These are phyloP conservation scores for Synanceia verrucosa DNA, from an alignment of 2,797 vertebrate genomes.

Conservation along the genomic window DNA sequence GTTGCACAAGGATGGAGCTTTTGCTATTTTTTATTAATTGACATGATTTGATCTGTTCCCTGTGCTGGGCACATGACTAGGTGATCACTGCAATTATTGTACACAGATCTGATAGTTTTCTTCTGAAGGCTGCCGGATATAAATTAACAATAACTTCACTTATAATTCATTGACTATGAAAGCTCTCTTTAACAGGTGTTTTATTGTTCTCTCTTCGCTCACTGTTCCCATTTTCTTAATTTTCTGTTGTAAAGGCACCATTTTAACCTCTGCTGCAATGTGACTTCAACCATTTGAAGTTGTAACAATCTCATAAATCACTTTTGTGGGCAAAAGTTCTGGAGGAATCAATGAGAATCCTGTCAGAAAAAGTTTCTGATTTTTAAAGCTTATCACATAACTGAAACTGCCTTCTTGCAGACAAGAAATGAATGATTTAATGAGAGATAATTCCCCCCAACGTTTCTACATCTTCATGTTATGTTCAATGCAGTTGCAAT, in stretches of 20 bases:
- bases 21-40: neutral
- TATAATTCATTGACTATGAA: neutral
- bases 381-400: neutral
- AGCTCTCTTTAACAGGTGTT: neutral
- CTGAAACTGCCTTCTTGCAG: neutral
- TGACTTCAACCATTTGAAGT: neutral
- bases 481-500: neutral
- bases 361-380: neutral
- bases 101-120: neutral
- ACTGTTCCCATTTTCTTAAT: neutral
- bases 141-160: neutral
- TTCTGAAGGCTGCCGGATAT: neutral
- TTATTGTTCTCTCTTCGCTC: neutral
- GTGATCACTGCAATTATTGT: neutral
- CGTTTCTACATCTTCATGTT: neutral
- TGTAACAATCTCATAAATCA: neutral
- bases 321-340: neutral
- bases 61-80: neutral
- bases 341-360: neutral
- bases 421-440: constrained; percentile 2
- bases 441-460: neutral
- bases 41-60: neutral
- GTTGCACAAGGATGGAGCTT: neutral
- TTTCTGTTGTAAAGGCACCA: neutral
- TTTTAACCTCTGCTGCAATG: neutral